phyloP scores from a whole-genome alignment of 2,888 invertebrate genomes.

The Synergus umbraculus region DNA sequence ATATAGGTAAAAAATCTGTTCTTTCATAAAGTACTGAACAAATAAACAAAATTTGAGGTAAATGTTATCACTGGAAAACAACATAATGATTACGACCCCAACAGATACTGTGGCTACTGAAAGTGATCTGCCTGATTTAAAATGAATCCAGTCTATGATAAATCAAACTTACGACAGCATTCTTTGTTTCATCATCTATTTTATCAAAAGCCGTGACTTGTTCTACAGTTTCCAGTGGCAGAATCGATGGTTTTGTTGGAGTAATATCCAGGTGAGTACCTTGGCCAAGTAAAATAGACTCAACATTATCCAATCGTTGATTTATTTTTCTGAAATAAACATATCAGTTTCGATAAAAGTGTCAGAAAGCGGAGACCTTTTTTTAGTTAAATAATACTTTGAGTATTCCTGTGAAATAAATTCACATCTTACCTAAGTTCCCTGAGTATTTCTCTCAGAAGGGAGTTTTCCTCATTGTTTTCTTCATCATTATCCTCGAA shows the following conservation, averaged over 20 bases:
- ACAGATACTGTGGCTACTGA: too few relatives aligned
- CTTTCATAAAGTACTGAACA: too few relatives aligned
- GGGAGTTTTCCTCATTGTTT: not conserved
- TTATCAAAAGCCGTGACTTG: constrained; percentile 54
- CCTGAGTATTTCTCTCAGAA: not conserved
- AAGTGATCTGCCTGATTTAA: too few relatives aligned
- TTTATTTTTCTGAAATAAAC: constrained; percentile 54
- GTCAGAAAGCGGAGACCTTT: too few relatives aligned
- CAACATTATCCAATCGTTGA: constrained; percentile 52
- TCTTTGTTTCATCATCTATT: constrained; percentile 51
- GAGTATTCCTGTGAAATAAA: not conserved
- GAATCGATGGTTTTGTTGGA: constrained; percentile 51
- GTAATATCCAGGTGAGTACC: constrained; percentile 46
- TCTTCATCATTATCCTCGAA: not conserved
- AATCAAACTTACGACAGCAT: constrained; percentile 49
- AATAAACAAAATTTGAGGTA: too few relatives aligned
- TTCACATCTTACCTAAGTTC: not conserved
- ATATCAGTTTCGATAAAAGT: not conserved
- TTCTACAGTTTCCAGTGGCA: constrained; percentile 51
- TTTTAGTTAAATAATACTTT: not conserved
- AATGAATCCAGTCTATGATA: not conserved
- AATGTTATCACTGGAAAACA: too few relatives aligned
- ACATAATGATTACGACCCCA: too few relatives aligned
- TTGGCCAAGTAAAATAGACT: constrained; percentile 50
- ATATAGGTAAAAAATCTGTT: too few relatives aligned